phyloP scores from a whole-genome alignment of 1,140 invertebrate genomes.

The Magallana angulata region DNA sequence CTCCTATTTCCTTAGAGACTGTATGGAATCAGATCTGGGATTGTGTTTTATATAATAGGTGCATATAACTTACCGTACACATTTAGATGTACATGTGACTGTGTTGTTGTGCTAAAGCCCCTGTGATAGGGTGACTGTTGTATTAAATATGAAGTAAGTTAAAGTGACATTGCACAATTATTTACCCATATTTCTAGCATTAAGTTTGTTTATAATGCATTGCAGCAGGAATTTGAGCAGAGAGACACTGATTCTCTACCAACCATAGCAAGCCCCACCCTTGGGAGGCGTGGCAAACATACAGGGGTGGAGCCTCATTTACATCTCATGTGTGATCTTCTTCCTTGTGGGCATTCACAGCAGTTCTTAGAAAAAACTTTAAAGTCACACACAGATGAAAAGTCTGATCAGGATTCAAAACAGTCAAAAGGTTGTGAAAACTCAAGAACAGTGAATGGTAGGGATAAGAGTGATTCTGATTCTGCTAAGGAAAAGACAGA shows the following conservation, averaged over 20 bases:
- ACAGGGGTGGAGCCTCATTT: conserved; percentile 66
- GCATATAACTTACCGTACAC: too few relatives aligned
- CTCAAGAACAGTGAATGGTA: not conserved
- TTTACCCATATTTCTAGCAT: too few relatives aligned
- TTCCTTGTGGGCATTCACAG: conserved; percentile 65
- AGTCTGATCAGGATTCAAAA: conserved; percentile 3
- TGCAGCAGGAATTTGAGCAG: not conserved
- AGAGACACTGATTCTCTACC: not conserved
- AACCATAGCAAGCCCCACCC: conserved; percentile 62
- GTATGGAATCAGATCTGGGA: too few relatives aligned
- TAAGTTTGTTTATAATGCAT: not conserved
- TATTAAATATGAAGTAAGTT: too few relatives aligned
- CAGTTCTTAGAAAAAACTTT: not conserved
- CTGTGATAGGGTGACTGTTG: too few relatives aligned
- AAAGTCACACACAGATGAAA: not conserved
- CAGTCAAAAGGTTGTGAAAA: not conserved
- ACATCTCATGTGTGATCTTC: conserved; percentile 70
- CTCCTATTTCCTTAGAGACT: too few relatives aligned
- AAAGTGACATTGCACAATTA: too few relatives aligned
- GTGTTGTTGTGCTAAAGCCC: too few relatives aligned
- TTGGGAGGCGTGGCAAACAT: conserved; percentile 40
- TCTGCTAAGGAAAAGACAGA: conserved; percentile 2
- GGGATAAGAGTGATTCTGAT: not conserved
- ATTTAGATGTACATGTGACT: too few relatives aligned
- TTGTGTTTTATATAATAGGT: too few relatives aligned